Base-by-base conservation (phyloP, 2,113 vertebrate species). In the Piaya cayana region DNA sequence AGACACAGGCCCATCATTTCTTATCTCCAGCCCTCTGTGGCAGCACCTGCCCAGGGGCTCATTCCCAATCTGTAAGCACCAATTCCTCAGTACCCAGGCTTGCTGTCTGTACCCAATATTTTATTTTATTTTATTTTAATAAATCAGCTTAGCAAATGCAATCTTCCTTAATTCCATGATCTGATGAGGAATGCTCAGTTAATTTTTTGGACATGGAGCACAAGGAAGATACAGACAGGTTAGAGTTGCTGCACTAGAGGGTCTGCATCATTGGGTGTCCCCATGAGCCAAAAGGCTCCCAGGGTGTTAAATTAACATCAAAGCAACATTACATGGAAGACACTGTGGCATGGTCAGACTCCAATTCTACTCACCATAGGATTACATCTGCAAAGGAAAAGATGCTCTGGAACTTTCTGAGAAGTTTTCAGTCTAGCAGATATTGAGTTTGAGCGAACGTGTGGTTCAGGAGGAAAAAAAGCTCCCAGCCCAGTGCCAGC, bases 1-100 rank as follows among this genome's bases (percentile, higher is more conserved):
- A 1, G 0, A 1, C 2, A 0, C 4, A 1, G 1, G 15, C 65
- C 16, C 20, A 34, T 83, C 11, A 2, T 70, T 42, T 65, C 55
- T 47, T 18, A 17, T 67, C n/a, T 55, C 37, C 12, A 43, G 58
- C 39, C 52, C 29, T 42, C 30, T 29, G 27, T 2, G 8, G 43
- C 29, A 42, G 56, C 6, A 5, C 22, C 43, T 27, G 21, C 1
- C 1, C 15, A 4, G 64, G 32, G 42, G 5, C 30, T 76, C 2
- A 0, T 72, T 80, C 21, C 12, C 11, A 20, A 63, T 42, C 30
- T 5, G 3, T 15, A 11, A 79, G 17, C 27, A 26, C 32, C 34
- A 47, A 43, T 18, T 6, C 29, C 26, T n/a, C 58, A 6, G 14
- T 23, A 27, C 20, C 26, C 42, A 49, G 47, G 15, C 8, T 68